A percentile compares a stretch with the other conserved stretches of the same genome.
Conservation (phyloP, 2,888 invertebrate genomes). For the Trachelus iudaicus region DNA sequence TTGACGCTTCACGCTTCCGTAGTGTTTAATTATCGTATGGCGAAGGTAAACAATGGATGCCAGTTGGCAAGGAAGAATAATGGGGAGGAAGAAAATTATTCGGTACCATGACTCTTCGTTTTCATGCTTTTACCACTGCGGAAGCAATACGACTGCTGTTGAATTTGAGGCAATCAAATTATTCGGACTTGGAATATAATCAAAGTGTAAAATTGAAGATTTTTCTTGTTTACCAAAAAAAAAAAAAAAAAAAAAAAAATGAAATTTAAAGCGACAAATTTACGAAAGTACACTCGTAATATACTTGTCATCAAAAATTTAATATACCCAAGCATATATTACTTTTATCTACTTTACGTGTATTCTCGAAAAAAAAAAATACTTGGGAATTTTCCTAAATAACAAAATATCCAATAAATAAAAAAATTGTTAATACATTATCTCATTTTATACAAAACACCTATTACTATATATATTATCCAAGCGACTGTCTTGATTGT, state of each 20-base stretch:
- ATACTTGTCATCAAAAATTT: neutral
- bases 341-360: neutral
- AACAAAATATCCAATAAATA: neutral
- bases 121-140: slow-evolving; percentile 7
- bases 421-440: neutral
- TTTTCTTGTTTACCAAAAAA: neutral
- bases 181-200: neutral
- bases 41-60: neutral
- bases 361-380: neutral
- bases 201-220: neutral
- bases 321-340: neutral
- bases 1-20: neutral
- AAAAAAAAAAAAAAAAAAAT: too few relatives aligned
- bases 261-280: slow-evolving; percentile 12
- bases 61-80: neutral
- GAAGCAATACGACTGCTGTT: slow-evolving; percentile 4
- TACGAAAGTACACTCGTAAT: neutral
- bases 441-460: neutral
- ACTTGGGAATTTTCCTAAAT: neutral
- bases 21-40: neutral
- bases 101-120: slow-evolving; percentile 26
- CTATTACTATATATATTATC: neutral
- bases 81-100: slow-evolving; percentile 19
- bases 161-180: slow-evolving; percentile 22
- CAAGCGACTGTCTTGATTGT: neutral